Evolutionary conservation across 2,113 vertebrate genomes (phyloP).

Genomic region (Lamprologus callipterus): DNA sequence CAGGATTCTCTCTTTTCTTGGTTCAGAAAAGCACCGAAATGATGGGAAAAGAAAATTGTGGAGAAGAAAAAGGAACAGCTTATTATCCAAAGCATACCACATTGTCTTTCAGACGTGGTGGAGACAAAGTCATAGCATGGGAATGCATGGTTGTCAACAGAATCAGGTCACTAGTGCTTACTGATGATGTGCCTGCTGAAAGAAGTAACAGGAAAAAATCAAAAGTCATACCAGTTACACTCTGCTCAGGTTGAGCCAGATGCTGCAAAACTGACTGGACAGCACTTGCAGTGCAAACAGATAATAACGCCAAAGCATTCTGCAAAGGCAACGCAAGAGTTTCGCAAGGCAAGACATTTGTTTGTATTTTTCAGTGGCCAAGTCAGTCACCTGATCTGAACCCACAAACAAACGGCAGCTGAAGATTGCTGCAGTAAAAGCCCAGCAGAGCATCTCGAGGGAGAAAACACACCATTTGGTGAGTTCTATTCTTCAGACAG

Average conservation of each 20-base stretch:
- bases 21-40: background rate
- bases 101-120: background rate
- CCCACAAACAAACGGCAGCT: background rate
- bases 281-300: background rate
- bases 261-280: background rate
- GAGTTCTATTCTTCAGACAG: background rate
- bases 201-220: background rate
- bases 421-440: background rate
- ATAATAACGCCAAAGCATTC: accelerated
- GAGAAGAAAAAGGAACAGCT: background rate
- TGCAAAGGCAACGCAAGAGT: background rate
- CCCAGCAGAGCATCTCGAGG: background rate
- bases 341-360: background rate
- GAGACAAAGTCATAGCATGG: background rate
- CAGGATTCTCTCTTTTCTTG: background rate
- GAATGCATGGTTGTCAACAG: background rate
- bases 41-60: background rate
- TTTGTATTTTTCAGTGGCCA: background rate
- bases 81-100: background rate
- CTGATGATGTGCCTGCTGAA: background rate
- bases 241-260: background rate
- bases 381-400: background rate
- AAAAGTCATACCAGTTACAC: background rate
- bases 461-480: background rate
- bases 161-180: background rate